Evolutionary conservation across 2,113 vertebrate species (phyloP), one percentile per base, ranked within the genome.

Genomic region (Callopanchax toddi): DNA sequence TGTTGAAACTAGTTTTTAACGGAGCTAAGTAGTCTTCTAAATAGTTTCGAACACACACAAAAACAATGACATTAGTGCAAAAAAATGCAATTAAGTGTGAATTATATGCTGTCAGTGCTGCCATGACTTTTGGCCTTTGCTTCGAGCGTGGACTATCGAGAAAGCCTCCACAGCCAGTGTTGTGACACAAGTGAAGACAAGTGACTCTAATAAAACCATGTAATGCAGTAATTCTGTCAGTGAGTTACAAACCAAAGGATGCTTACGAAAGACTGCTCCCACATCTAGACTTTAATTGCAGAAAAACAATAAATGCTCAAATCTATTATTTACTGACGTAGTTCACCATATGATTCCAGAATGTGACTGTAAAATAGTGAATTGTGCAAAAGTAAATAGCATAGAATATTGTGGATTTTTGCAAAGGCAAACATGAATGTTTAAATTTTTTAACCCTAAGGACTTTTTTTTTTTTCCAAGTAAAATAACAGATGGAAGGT

Each of bases 141-240:
- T 64, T 45, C 1, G 2, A 83, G 45, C 37, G 17, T 2, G 40
- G 22, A 18, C 48, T 0, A 46, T 45, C 61, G 68, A 52, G 17
- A 67, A 69, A 79, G 46, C 54, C 49, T 62, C 62, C 44, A 56
- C 62, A 58, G 63, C 60, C 50, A 43, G n/a, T 36, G 70, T 42
- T 70, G 65, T 74, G 82, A 85, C 81, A 70, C 76, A 76, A 87
- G 78, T 82, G 78, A 85, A 83, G 83, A 82, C 64, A 42, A 83
- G 82, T 87, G 82, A 81, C 76, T 83, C 82, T 56, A 71, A 88
- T 91, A 85, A 87, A 81, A 61, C 67, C 79, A 39, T 67, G 70
- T 81, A 82, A 85, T 82, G 79, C 57, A 86, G 76, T 88, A 64
- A 83, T 71, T 86, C 72, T 75, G 45, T 48, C 57, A 73, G 64